Evolutionary conservation across 2,888 invertebrate genomes (phyloP).

Genomic region (Chymomyza caudatula): DNA sequence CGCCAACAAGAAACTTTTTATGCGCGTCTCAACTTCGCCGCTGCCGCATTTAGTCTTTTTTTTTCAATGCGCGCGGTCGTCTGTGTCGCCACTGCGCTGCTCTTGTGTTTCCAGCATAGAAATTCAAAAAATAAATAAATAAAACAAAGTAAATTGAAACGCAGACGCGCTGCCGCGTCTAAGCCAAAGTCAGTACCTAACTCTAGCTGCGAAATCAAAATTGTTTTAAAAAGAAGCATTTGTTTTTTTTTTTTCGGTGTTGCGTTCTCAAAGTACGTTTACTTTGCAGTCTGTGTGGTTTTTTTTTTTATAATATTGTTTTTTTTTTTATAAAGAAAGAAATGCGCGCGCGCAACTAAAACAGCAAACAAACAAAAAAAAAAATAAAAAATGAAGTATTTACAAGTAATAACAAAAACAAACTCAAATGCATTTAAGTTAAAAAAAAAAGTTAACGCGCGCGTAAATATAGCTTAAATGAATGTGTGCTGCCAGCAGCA

Average conservation of each 20-base stretch:
- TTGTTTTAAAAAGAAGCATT: neutral
- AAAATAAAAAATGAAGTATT: neutral
- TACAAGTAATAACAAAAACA: neutral
- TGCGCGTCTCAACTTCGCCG: neutral
- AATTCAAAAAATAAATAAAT: neutral
- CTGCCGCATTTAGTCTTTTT: neutral
- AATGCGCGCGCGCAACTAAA: slow-evolving; percentile 65
- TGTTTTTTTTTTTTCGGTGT: neutral
- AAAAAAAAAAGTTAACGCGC: neutral
- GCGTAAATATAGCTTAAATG: neutral
- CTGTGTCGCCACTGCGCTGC: neutral
- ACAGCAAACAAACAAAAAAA: slow-evolving; percentile 27
- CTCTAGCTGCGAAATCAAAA: no score
- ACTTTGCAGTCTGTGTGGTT: neutral
- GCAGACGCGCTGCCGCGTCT: no score
- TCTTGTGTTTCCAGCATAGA: no score
- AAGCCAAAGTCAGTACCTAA: no score
- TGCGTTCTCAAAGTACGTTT: neutral
- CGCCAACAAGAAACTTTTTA: neutral
- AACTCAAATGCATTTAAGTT: neutral
- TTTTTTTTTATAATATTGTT: slow-evolving; percentile 8
- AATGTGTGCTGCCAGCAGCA: no score
- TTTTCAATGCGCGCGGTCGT: neutral
- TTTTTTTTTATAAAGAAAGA: slow-evolving; percentile 30
- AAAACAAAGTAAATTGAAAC: neutral